Evolutionary conservation across 2,888 invertebrate genomes (phyloP).

Genomic region (Epinotia nisella): DNA sequence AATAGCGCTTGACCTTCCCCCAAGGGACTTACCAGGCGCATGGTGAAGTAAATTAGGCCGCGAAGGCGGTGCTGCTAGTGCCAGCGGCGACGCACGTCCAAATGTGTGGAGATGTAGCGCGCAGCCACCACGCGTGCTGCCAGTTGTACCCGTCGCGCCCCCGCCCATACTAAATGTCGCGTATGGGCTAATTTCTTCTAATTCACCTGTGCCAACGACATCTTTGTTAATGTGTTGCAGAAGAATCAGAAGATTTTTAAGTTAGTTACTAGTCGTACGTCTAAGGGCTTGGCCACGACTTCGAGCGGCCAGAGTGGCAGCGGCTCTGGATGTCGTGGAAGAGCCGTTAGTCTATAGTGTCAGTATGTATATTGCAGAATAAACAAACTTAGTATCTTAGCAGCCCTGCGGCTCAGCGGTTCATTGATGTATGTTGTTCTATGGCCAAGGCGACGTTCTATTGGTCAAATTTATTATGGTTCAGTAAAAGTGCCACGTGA

Average conservation of each 20-base stretch:
- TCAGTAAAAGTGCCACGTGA: too few species aligned
- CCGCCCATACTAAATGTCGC: slow-evolving; percentile 90
- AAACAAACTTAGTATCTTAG: too few species aligned
- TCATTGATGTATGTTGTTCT: too few species aligned
- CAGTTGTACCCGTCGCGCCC: slow-evolving; percentile 49
- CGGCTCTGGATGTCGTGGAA: not conserved
- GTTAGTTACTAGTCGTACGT: not conserved
- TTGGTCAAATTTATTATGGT: too few species aligned
- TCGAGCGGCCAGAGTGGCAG: not conserved
- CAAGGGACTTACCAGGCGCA: slow-evolving; percentile 52
- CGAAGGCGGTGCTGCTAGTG: slow-evolving; percentile 66
- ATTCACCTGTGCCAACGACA: slow-evolving; percentile 64
- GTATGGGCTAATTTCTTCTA: slow-evolving; percentile 90
- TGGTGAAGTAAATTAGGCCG: slow-evolving; percentile 65
- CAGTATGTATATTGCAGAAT: too few species aligned
- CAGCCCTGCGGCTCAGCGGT: too few species aligned
- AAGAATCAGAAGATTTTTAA: not conserved
- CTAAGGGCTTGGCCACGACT: not conserved
- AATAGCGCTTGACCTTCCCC: too few species aligned
- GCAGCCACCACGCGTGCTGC: slow-evolving; percentile 76
- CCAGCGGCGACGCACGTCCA: slow-evolving; percentile 60
- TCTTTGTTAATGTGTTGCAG: not conserved
- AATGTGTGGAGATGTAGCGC: slow-evolving; percentile 69
- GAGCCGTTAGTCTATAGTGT: not conserved
- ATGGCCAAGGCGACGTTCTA: too few species aligned